Evolutionary conservation across 2,888 invertebrate genomes (phyloP).

Genomic region (Perizoma affinitatum): DNA sequence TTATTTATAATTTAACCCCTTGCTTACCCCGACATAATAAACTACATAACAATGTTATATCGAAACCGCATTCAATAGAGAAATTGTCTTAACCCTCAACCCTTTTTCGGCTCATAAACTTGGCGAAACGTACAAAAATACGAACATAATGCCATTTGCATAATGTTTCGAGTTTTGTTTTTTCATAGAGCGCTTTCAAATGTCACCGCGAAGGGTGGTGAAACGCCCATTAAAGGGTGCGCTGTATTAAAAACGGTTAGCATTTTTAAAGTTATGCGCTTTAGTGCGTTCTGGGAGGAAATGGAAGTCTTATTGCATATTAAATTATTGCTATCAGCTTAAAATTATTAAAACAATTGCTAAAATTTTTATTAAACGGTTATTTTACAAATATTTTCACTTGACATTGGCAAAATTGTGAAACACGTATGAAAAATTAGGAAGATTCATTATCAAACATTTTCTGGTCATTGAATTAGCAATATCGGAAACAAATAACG

Average conservation of each 20-base stretch:
- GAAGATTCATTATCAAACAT: too few relatives aligned
- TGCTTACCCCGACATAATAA: conserved; percentile 41
- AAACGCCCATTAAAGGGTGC: conserved; percentile 79
- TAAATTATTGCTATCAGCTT: conserved; percentile 11
- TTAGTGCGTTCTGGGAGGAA: conserved; percentile 50
- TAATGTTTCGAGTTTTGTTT: conserved; percentile 81
- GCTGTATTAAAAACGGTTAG: conserved; percentile 81
- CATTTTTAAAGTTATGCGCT: conserved; percentile 79
- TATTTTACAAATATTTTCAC: too few relatives aligned
- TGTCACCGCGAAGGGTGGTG: conserved; percentile 80
- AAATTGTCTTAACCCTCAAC: conserved; percentile 78
- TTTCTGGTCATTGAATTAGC: too few relatives aligned
- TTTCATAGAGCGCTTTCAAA: conserved; percentile 81
- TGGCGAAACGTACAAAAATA: conserved; percentile 80
- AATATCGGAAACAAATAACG: too few relatives aligned
- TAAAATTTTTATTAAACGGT: too few relatives aligned
- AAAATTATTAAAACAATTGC: not conserved
- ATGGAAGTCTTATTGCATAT: conserved; percentile 32
- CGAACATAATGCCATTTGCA: conserved; percentile 83
- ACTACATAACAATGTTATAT: conserved; percentile 65
- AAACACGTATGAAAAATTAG: too few relatives aligned
- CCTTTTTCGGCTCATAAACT: conserved; percentile 81
- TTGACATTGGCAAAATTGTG: too few relatives aligned
- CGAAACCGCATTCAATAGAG: conserved; percentile 62
- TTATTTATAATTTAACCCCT: conserved; percentile 23